Base-by-base conservation (phyloP, 2,113 vertebrate genomes). In the Strigops habroptila region DNA sequence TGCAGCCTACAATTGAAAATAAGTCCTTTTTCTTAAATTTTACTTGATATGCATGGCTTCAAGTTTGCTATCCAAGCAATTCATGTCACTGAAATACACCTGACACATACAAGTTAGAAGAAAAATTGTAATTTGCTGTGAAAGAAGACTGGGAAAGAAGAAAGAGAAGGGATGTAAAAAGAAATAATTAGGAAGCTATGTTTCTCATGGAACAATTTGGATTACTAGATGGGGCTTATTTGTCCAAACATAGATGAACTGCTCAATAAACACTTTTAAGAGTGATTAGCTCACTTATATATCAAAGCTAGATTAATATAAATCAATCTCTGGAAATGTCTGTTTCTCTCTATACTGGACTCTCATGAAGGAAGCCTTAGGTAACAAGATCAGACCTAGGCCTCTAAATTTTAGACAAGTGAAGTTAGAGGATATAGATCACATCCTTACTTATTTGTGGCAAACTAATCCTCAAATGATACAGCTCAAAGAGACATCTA, bases 241-340 rank as follows among this genome's bases (percentile, higher is more conserved):
- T 94, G 41, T 82, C 37, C 0, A 0, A 93, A 82, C 62, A 62
- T 8, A 85, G 55, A 79, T 79, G 57, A 93, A 64, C 44, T 73
- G 63, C 79, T 91, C 78, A 95, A 76, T 90, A 94, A 91, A 86
- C 64, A 7, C 19, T 88, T 86, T 37, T 31, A 19, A 10, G 44
- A 91, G 24, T 74, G 39, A 88, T 15, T 69, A 30, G 4, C 39
- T 90, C 41, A 73, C 18, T 91, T 91, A 73, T n/a, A 85, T 76
- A 80, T 65, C 52, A 93, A 90, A 91, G 9, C 6, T 41, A 85
- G 82, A 73, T 82, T 90, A 93, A 90, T 91, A 90, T 22, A 3
- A 85, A 62, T 80, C 33, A 60, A 14, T 90, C 35, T 82, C 67
- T 80, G 33, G 9, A 71, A 93, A 76, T 85, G 28, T 77, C 30